A percentile compares a stretch with the other conserved stretches of the same genome.
Evolutionary conservation across 92 coral and sea anemone species (phyloP).

Genomic region (Blastomussa wellsi): DNA sequence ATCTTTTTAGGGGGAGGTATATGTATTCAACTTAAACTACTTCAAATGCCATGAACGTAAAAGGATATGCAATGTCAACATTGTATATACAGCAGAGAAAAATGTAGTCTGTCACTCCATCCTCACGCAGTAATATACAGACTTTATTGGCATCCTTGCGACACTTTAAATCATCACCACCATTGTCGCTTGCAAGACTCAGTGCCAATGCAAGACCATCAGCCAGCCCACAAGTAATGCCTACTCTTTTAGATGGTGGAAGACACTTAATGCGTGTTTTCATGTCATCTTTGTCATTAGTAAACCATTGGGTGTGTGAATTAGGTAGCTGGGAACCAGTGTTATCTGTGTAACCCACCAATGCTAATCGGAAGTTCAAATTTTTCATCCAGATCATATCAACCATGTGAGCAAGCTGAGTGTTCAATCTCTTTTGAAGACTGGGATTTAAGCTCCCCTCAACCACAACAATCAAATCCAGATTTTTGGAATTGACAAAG

Average conservation of each 20-base stretch:
- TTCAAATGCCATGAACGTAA: too few relatives aligned
- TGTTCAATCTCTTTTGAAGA: neutral
- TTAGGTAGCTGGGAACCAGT: neutral
- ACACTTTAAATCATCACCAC: neutral
- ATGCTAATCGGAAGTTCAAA: conserved; percentile 1
- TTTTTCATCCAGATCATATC: neutral
- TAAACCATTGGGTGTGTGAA: neutral
- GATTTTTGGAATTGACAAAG: neutral
- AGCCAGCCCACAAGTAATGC: neutral
- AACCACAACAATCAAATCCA: conserved; percentile 14
- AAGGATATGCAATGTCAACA: too few relatives aligned
- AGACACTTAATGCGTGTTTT: neutral
- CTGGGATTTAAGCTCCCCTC: neutral
- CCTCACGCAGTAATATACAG: conserved; percentile 6
- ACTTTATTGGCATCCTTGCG: conserved; percentile 3
- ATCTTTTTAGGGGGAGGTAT: too few relatives aligned
- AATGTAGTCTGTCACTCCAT: neutral
- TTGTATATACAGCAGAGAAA: neutral
- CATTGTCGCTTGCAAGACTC: neutral
- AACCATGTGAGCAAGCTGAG: conserved; percentile 13
- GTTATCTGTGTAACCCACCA: neutral
- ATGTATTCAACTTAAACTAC: too few relatives aligned
- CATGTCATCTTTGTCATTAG: conserved; percentile 3
- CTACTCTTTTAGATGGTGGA: neutral
- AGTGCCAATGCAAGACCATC: neutral